Conservation (phyloP, 2,888 invertebrate species). For the Mythimna impura region DNA sequence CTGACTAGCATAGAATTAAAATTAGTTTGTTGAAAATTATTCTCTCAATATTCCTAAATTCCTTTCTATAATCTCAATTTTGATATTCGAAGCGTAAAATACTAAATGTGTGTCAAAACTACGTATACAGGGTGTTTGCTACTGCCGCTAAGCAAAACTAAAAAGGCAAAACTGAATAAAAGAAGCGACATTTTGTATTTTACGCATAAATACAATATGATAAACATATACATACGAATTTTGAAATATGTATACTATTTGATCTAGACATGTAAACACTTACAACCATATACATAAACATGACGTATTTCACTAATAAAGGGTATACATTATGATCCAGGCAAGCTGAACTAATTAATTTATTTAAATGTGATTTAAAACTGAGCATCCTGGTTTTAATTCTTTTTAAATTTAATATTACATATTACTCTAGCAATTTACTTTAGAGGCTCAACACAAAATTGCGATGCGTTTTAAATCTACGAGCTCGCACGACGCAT, state of each 20-base stretch:
- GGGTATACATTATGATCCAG: not conserved
- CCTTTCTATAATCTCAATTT: slow-evolving; percentile 17
- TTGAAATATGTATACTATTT: slow-evolving; percentile 38
- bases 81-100: slow-evolving; percentile 75
- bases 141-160: slow-evolving; percentile 76
- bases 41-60: slow-evolving; percentile 33
- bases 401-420: not conserved
- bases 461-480: no score
- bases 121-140: slow-evolving; percentile 62
- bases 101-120: slow-evolving; percentile 73
- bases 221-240: slow-evolving; percentile 62
- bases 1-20: slow-evolving; percentile 80
- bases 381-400: not conserved
- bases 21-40: slow-evolving; percentile 73
- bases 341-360: not conserved
- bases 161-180: slow-evolving; percentile 77
- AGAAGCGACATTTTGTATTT: slow-evolving; percentile 82
- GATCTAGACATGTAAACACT: slow-evolving; percentile 55
- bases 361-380: not conserved
- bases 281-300: slow-evolving; percentile 51
- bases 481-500: no score
- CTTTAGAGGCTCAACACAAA: no score
- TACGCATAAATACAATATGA: slow-evolving; percentile 75
- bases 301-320: not conserved
- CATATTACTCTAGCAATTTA: not conserved